phyloP scores from a whole-genome alignment of 2,113 vertebrate genomes.

The Vulpes lagopus region DNA sequence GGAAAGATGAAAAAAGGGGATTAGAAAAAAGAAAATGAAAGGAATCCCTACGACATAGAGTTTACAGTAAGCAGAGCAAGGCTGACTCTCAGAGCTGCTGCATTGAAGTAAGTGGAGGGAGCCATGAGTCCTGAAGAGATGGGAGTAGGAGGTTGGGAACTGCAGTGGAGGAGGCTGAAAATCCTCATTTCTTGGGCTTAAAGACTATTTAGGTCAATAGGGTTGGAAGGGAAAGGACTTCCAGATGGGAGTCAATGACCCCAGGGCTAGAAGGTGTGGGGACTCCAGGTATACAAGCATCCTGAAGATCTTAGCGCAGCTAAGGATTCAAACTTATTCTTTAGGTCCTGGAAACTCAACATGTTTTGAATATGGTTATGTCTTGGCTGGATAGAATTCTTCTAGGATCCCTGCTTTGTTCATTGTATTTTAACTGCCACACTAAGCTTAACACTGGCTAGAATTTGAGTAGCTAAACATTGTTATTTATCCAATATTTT shows the following conservation, averaged over 20 bases:
- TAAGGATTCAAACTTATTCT: not conserved
- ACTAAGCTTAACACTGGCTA: not conserved
- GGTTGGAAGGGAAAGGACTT: not conserved
- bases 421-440: not conserved
- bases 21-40: not conserved
- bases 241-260: not conserved
- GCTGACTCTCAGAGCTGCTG: not conserved
- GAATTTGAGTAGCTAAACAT: not conserved
- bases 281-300: accelerated
- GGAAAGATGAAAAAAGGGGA: not conserved
- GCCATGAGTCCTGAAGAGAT: not conserved
- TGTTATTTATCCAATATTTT: slow-evolving; percentile 1
- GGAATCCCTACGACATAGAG: not conserved
- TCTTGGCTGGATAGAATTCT: not conserved
- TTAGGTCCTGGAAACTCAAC: not conserved
- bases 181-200: not conserved
- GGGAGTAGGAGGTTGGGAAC: not conserved
- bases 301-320: not conserved
- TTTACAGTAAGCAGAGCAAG: not conserved
- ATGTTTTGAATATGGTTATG: not conserved
- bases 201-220: not conserved
- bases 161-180: not conserved
- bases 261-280: not conserved
- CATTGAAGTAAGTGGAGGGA: not conserved
- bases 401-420: not conserved